Base-by-base conservation (phyloP, 2,797 vertebrate genomes). In the Xerus rutilus region DNA sequence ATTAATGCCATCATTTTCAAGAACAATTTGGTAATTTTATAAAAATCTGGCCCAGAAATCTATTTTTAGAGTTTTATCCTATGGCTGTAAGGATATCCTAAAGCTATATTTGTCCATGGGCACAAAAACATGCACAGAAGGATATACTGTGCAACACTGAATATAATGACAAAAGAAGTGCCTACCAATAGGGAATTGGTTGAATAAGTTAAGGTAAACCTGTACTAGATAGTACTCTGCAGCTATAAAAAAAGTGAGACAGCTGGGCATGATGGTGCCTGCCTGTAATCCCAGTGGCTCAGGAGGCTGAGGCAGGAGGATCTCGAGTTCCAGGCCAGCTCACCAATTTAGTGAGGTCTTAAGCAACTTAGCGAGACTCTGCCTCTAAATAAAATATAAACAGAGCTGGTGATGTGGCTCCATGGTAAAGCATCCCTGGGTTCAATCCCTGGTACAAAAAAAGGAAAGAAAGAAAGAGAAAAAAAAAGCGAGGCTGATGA, bases 1-100 rank as follows among this genome's bases (percentile, higher is more conserved):
- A 89, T 79, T 17, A 6, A 12, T 54, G 49, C 39, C 76, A 13
- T 39, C 3, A 8, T 39, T 83, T 72, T 45, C 14, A 28, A 79
- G n/a, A 21, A 23, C 32, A 59, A 12, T 89, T 70, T 64, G 70
- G 23, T 49, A 73, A 85, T 73, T 74, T 52, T 90, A 57, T 76
- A 54, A 89, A 47, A 93, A 83, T 92, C 18, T 91, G 64, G 90
- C 82, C 70, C 32, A 77, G 54, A 74, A 86, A 72, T 83, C 45
- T 14, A 73, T 39, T 70, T 94, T 30, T 76, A 78, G 69, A 32
- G 49, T 88, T 64, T 39, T 69, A 78, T 52, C 64, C 8, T 64
- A n/a, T 21, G 70, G n/a, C 39, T 62, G 0, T 67, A 69, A 92
- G 47, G 54, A 74, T 35, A 93, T 8, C 25, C 35, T n/a, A 35